phyloP scores from a whole-genome alignment of 2,888 invertebrate species.

The Zootermopsis nevadensis region DNA sequence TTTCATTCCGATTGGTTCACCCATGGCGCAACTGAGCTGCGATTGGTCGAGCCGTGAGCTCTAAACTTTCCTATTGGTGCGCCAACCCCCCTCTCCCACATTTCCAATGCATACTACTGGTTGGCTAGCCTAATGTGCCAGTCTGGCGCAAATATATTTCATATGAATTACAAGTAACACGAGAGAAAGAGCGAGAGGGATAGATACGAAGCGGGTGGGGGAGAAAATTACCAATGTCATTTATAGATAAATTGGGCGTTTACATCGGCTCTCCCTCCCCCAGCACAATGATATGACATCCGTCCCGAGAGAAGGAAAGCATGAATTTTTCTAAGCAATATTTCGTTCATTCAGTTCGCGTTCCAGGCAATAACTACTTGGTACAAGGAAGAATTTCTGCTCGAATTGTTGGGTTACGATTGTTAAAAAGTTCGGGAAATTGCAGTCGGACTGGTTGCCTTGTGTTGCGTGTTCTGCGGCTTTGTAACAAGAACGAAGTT shows the following conservation, averaged over 20 bases:
- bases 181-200: neutral
- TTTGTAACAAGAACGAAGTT: too few relatives aligned
- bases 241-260: constrained; percentile 39
- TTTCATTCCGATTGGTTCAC: constrained; percentile 40
- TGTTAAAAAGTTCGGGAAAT: too few relatives aligned
- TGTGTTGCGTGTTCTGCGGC: too few relatives aligned
- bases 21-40: constrained; percentile 42
- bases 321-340: neutral
- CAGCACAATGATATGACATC: constrained; percentile 13
- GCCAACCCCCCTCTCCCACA: constrained; percentile 22
- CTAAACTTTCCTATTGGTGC: constrained; percentile 35
- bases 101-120: constrained; percentile 27
- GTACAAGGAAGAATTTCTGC: neutral
- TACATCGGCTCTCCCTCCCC: constrained; percentile 16
- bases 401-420: too few relatives aligned
- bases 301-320: neutral
- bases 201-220: constrained; percentile 22
- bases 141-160: constrained; percentile 38
- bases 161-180: constrained; percentile 35
- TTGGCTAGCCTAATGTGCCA: constrained; percentile 38
- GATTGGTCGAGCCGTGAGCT: constrained; percentile 41
- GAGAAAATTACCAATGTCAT: constrained; percentile 37
- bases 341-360: neutral
- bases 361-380: neutral
- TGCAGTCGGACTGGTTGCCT: too few relatives aligned